Evolutionary conservation across 2,797 vertebrate genomes (phyloP), one percentile per base, ranked within the genome.

Genomic region (Fringilla coelebs): DNA sequence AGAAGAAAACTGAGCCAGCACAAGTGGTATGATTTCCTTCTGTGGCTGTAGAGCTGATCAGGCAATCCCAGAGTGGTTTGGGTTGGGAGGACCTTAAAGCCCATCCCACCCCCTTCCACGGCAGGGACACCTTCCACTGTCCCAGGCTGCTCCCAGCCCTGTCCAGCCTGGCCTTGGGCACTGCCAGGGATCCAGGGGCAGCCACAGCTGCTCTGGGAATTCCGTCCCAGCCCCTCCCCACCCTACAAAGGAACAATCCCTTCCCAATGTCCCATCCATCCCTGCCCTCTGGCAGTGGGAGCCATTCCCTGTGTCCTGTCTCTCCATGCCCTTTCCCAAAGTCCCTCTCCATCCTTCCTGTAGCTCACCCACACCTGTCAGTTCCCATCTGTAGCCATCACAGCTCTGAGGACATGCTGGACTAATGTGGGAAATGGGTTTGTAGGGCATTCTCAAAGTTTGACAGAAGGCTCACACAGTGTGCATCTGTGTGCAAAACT

Each of bases 1-100:
- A 98, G 94, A 93, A 98, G 93, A 67, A 98, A 97, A 89, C 81
- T 98, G 89, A 97, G 88, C 17, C 92, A 76, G 49, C 84, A 80
- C n/a, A 32, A 82, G 77, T 11, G 97, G 98, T 98, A 96, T 0
- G 88, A 49, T 15, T 11, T 21, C 40, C 6, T 11, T 62, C 18
- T 2, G 14, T 38, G 71, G 26, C 7, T 66, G 2, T 12, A 4
- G 10, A 20, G 40, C n/a, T 48, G 2, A 32, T 36, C 4, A 1
- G 3, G 10, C 10, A 48, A 36, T 55, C 10, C 9, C 17, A 40
- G 31, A 8, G 7, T 34, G 38, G 52, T 45, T 41, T 48, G 41
- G 71, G 71, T 25, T 49, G 49, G 48, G 2, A 62, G 32, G 36
- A 9, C 28, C 1, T 63, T 0, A n/a, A 38, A 82, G 13, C 34